phyloP scores from a whole-genome alignment of 2,888 invertebrate species.

The Microctonus hyperodae region DNA sequence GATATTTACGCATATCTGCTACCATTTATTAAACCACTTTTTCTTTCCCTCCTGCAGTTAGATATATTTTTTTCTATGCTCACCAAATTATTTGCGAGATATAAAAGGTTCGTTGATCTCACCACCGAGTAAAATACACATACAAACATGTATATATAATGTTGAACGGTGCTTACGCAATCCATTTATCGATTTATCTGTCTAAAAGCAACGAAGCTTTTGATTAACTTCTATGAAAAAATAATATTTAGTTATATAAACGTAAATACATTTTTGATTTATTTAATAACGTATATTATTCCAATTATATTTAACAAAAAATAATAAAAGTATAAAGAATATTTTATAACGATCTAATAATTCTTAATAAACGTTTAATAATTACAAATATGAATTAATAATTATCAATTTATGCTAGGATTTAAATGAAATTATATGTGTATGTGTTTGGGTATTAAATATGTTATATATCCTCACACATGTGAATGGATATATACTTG shows the following conservation, averaged over 20 bases:
- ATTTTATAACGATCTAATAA: no score
- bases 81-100: conserved; percentile 21
- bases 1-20: neutral
- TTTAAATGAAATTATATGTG: neutral
- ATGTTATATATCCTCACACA: neutral
- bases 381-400: neutral
- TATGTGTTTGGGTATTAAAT: neutral
- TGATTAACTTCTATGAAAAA: neutral
- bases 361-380: no score
- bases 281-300: neutral
- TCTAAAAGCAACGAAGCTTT: conserved; percentile 15
- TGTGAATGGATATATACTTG: conserved; percentile 19
- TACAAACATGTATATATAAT: neutral
- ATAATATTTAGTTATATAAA: neutral
- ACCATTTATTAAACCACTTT: neutral
- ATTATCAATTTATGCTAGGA: conserved; percentile 30
- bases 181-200: conserved; percentile 24
- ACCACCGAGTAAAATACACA: conserved; percentile 6
- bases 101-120: conserved; percentile 33
- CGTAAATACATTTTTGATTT: neutral
- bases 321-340: neutral
- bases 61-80: conserved; percentile 10
- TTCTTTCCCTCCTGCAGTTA: conserved; percentile 1
- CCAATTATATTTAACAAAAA: neutral
- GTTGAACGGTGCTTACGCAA: conserved; percentile 20